Base-by-base conservation (phyloP, 2,797 vertebrate species). In the Sebastes melanostomus region DNA sequence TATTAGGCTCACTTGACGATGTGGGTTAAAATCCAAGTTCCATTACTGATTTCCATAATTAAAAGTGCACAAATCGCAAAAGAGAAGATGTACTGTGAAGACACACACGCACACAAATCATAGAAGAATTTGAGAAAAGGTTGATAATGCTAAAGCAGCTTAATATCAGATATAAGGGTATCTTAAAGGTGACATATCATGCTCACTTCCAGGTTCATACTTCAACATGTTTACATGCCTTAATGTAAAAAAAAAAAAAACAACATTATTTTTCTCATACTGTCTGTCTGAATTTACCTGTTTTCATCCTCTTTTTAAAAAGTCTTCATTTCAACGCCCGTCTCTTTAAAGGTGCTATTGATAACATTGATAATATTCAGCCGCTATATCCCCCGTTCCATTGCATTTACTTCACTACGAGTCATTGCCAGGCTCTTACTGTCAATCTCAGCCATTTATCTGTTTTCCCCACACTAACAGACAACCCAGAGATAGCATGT, bases 311-410 rank as follows among this genome's bases (percentile, higher is more conserved):
- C 16, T 50, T 18, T 50, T 18, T 46, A 18, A 46, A 46, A 46
- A 50, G 7, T 0, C 42, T 50, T 18, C 0, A 1, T 50, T 50
- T 50, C 0, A 20, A 18, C 16, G 16, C 16, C 16, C 6, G 16
- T 46, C 7, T 18, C 42, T 18, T 46, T 8, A 46, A 46, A 46
- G 42, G 42, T 46, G 16, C 16, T 18, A 46, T 46, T 46, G 6
- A 18, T 18, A 18, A 4, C 42, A 8, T 46, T 16, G 2, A 42
- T 42, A 42, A 42, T 42, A 42, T 42, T 46, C 42, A 46, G 42
- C 42, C 3, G 6, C 42, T 46, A 46, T 0, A 46, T 46, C 42
- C 6, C 42, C 42, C 0, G 16, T 46, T 18, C 42, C 16, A 46
- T 46, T 8, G 42, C 42, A 46, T 46, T 46, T 46, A 18, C 42